Base-by-base conservation (phyloP, 2,797 vertebrate species). In the Sorex maritimensis region DNA sequence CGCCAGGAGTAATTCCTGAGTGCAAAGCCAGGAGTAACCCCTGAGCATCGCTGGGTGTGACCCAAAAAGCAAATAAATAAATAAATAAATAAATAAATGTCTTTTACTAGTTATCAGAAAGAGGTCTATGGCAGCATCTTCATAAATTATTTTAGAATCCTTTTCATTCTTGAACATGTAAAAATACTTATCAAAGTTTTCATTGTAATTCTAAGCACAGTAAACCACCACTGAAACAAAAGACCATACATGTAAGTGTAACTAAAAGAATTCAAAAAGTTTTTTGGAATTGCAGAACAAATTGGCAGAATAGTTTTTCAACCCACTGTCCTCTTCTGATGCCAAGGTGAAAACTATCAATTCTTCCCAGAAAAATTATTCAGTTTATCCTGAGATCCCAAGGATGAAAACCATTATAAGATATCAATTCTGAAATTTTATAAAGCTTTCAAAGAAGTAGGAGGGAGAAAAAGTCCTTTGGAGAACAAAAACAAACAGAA, bases 281-380 rank as follows among this genome's bases (percentile, higher is more conserved):
- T 17, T 30, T 41, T 21, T 5, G 86, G 69, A 87, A 75, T 6
- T 77, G 28, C 52, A 84, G 72, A 90, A 74, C 38, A 15, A 90
- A 74, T 26, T 8, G 46, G 2, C 38, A 93, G 9, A 58, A 6
- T n/a, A 83, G 44, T 41, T 41, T 84, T 91, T 89, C 19, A 67
- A 17, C 49, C 84, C 30, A 81, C 15, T 73, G 79, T 41, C 5
- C 80, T 83, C 21, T 75, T 80, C 61, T 71, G 28, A 96, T 55
- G 78, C 3, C 38, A 94, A 88, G 26, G 90, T 52, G 46, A 92
- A 96, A 95, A 90, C 77, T 77, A 86, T 77, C 30, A 86, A 83
- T 34, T 84, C 65, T 80, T n/a, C 34, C 34, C 68, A 68, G 21
- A 21, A 94, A 90, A 69, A 41, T 75, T 41, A 34, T 14, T 65